Evolutionary conservation across 2,113 vertebrate species (phyloP).

Genomic region (Hassar affinis): DNA sequence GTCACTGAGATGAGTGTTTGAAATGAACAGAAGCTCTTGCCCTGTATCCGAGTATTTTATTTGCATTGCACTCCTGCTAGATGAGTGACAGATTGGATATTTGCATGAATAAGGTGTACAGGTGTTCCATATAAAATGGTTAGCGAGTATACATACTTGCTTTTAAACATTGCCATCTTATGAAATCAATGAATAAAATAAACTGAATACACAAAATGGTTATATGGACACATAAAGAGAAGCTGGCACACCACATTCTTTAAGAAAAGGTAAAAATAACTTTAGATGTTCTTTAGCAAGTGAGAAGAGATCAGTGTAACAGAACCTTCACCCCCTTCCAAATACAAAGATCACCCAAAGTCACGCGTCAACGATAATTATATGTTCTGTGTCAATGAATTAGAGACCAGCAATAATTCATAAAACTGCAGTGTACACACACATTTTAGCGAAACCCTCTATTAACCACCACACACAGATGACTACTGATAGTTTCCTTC

Average conservation of each 20-base stretch:
- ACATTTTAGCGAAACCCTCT: constrained; percentile 21
- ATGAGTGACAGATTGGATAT: not conserved
- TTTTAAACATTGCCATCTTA: too few relatives aligned
- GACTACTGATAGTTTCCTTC: constrained; percentile 11
- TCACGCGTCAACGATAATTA: constrained; percentile 30
- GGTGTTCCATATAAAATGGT: not conserved
- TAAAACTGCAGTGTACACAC: constrained; percentile 27
- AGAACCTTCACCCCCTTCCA: not conserved
- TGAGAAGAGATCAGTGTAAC: not conserved
- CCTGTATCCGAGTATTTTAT: not conserved
- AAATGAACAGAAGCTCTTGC: too few relatives aligned
- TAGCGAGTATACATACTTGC: not conserved
- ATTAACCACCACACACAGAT: constrained; percentile 23
- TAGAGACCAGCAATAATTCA: constrained; percentile 36
- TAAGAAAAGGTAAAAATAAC: not conserved
- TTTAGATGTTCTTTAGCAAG: not conserved
- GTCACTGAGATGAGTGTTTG: not conserved
- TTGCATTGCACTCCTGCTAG: not conserved
- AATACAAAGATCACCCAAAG: constrained; percentile 28
- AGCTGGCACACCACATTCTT: not conserved
- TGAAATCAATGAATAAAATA: not conserved
- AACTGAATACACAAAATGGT: not conserved
- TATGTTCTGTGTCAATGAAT: constrained; percentile 33
- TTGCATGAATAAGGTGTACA: not conserved
- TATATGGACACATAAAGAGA: not conserved